These are phyloP conservation scores for Oreochromis grahami DNA, from an alignment of 2,797 vertebrate species.

Conservation along the genomic window DNA sequence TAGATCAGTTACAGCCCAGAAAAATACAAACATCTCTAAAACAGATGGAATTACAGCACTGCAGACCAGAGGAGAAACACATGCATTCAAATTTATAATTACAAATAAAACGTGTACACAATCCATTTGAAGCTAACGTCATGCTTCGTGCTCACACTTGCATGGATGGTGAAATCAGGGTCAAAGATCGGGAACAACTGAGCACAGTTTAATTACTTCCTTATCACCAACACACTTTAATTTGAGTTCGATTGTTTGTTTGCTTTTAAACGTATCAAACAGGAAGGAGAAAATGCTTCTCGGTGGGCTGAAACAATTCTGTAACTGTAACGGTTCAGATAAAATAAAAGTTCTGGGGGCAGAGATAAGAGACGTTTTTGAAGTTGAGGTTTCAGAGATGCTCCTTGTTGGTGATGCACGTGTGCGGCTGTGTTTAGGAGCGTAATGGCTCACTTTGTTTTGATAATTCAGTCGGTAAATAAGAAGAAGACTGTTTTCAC, in stretches of 20 bases:
- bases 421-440: fast-evolving
- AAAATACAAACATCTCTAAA: background rate
- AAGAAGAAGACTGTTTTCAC: background rate
- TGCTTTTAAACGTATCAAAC: background rate
- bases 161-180: fast-evolving
- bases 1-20: background rate
- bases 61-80: background rate
- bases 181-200: background rate
- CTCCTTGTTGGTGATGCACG: background rate
- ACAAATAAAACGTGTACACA: background rate
- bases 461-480: fast-evolving
- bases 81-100: background rate
- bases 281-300: background rate
- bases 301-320: background rate
- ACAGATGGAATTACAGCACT: background rate
- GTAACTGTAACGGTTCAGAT: fast-evolving
- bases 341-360: background rate
- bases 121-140: background rate
- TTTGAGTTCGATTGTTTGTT: background rate
- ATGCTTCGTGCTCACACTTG: fast-evolving
- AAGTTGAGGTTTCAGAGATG: background rate
- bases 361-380: background rate
- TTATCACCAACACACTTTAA: fast-evolving
- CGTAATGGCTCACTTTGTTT: background rate
- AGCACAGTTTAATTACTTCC: background rate